Conservation (phyloP, 2,113 vertebrate species). For the Strix uralensis region DNA sequence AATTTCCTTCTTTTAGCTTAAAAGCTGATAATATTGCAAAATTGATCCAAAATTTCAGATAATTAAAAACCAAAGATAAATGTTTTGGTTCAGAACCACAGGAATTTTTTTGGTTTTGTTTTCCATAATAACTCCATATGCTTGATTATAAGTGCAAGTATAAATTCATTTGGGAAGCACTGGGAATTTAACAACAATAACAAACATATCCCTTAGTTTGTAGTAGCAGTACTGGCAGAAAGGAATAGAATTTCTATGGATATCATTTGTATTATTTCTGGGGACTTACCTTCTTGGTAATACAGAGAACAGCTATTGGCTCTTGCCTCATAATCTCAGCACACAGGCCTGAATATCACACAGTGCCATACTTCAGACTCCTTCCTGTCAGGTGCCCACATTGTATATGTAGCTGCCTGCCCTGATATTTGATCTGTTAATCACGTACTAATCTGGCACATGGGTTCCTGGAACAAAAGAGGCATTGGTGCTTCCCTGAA, state of each 20-base stretch:
- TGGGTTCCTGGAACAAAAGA: background rate
- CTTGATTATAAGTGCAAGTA: background rate
- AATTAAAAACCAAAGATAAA: background rate
- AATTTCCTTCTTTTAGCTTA: background rate
- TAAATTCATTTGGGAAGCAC: background rate
- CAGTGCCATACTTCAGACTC: fast-evolving
- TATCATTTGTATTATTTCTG: background rate
- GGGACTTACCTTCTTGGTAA: background rate
- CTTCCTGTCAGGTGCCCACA: background rate
- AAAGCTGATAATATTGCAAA: background rate
- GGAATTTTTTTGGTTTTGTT: background rate
- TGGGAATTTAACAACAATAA: background rate
- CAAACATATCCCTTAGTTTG: background rate
- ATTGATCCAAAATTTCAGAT: background rate
- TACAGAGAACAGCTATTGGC: background rate
- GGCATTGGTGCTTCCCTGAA: background rate
- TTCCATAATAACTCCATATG: fast-evolving
- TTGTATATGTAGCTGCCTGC: background rate
- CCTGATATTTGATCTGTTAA: background rate
- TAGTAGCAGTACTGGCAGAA: background rate
- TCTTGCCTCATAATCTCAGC: background rate
- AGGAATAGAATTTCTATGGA: background rate
- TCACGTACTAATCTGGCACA: background rate
- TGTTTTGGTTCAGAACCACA: background rate
- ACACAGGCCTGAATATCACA: background rate